Evolutionary conservation across 64 coral and sea anemone genomes (phyloP).

Genomic region (Astreopora myriophthalma): DNA sequence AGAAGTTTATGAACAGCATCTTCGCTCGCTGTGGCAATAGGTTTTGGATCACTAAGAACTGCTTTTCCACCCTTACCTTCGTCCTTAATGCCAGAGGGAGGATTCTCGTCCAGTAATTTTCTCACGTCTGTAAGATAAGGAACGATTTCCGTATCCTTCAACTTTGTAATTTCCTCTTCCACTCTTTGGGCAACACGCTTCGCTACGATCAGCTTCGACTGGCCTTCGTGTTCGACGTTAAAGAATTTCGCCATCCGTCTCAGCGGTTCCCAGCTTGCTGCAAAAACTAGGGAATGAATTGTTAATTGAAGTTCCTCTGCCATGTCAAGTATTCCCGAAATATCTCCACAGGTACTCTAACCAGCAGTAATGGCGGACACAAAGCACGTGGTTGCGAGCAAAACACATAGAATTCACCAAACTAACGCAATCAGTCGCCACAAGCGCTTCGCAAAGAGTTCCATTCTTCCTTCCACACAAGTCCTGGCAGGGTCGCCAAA

Average conservation of each 20-base stretch:
- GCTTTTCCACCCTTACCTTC: conserved; percentile 22
- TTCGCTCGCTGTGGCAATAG: not conserved
- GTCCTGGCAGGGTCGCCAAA: too few relatives aligned
- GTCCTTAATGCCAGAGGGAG: not conserved
- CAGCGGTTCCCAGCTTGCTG: not conserved
- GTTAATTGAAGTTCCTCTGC: too few relatives aligned
- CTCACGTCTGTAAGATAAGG: not conserved
- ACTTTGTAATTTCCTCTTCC: not conserved
- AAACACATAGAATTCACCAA: too few relatives aligned
- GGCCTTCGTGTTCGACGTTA: conserved; percentile 29
- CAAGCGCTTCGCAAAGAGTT: too few relatives aligned
- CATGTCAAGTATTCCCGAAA: too few relatives aligned
- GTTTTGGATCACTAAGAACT: not conserved
- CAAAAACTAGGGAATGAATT: too few relatives aligned
- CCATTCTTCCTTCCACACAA: too few relatives aligned
- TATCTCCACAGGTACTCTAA: too few relatives aligned
- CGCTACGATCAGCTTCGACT: conserved; percentile 3
- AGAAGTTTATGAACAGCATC: conserved; percentile 16
- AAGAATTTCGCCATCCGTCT: not conserved
- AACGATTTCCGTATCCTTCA: not conserved
- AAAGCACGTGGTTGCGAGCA: not conserved
- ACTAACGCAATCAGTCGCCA: too few relatives aligned
- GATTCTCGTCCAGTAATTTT: not conserved
- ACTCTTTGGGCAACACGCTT: not conserved
- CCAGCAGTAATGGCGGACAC: too few relatives aligned